Base-by-base conservation (phyloP, 2,797 vertebrate genomes). In the Eurystomus glaucurus region DNA sequence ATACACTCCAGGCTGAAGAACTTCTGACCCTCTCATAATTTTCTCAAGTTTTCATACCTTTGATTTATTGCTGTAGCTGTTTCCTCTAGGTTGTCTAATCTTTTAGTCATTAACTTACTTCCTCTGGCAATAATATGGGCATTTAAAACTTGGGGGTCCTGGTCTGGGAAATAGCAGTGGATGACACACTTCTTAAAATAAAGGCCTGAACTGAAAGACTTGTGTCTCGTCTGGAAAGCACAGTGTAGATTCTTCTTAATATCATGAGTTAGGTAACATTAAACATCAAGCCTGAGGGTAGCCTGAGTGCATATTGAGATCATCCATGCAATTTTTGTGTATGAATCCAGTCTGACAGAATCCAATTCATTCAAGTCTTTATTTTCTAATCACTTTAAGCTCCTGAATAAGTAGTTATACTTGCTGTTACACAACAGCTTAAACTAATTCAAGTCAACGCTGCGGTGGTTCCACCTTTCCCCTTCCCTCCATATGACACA, bases 71-170 rank as follows among this genome's bases (percentile, higher is more conserved):
- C 45, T 46, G 15, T 75, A 90, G 39, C 66, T 65, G 8, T 82
- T 93, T 87, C 26, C 25, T 92, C 35, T 54, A 39, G 55, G n/a
- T 61, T 2, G 5, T 74, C 26, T 83, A 33, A 69, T 84, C 60
- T 90, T 95, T 84, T 58, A 75, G 31, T 83, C 71, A 58, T 82
- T 91, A 85, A 68, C 26, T 93, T 75, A 25, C 50, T 77, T 94
- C 62, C 69, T 93, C 62, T 55, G 65, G 87, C 65, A 86, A 61
- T 82, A 71, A 35, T 70, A 62, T 39, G 92, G 31, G 14, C 57
- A 25, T 87, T 95, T 75, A 93, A 77, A 88, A 78, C 64, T n/a
- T 45, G 39, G 70, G 51, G 20, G 5, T 88, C 75, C 75, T 86
- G 93, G 58, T 75, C 81, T 51, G n/a, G 31, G 54, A 86, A 92